phyloP scores from a whole-genome alignment of 2,888 invertebrate genomes.

The Synergus itoensis region DNA sequence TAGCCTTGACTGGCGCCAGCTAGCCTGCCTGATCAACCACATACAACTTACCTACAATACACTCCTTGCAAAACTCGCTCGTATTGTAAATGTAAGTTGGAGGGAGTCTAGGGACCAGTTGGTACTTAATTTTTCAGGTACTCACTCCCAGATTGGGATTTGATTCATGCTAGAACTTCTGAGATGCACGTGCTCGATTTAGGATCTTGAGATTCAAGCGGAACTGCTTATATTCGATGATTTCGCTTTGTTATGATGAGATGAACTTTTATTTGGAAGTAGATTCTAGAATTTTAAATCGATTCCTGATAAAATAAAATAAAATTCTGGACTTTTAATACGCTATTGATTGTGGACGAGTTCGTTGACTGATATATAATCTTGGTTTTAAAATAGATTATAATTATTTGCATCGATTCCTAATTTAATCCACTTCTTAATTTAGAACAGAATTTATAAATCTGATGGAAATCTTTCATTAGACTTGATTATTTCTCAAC shows the following conservation, averaged over 20 bases:
- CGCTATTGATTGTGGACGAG: not conserved
- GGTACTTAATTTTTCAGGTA: conserved; percentile 25
- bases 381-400: not conserved
- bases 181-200: not conserved
- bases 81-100: conserved; percentile 1
- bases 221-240: not conserved
- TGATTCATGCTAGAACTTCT: not conserved
- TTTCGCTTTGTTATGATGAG: not conserved
- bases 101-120: conserved; percentile 10
- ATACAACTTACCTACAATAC: conserved; percentile 28
- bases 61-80: conserved; percentile 16
- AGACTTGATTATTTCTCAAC: not conserved
- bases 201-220: not conserved
- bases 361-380: not conserved
- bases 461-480: too few relatives aligned
- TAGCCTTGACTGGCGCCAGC: conserved; percentile 73
- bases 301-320: not conserved
- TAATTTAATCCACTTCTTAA: not conserved
- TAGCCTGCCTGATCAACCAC: conserved; percentile 53
- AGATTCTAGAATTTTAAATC: not conserved
- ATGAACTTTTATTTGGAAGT: not conserved
- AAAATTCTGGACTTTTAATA: too few relatives aligned
- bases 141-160: not conserved
- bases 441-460: not conserved
- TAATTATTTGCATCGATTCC: not conserved